A percentile compares a stretch with the other conserved stretches of the same genome.
phyloP scores from a whole-genome alignment of 2,797 vertebrate species.

The Paratrypauchen microcephalus region DNA sequence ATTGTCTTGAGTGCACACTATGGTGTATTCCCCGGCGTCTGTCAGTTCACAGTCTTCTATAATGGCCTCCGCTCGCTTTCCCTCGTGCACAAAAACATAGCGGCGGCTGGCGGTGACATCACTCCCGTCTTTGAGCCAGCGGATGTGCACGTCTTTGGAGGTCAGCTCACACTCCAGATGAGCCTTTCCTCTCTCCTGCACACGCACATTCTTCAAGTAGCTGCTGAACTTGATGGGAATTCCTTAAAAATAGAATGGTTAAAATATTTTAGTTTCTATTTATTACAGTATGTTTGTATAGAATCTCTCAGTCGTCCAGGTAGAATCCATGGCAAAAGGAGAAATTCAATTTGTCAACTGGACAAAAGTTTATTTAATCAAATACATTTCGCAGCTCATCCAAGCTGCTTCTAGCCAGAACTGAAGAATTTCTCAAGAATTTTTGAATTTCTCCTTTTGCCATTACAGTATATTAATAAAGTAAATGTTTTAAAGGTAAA shows the following conservation, averaged over 20 bases:
- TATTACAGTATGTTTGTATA: background rate
- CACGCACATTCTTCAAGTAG: constrained; percentile 62
- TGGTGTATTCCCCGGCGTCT: constrained; percentile 54
- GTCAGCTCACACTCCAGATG: constrained; percentile 71
- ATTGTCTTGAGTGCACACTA: constrained; percentile 59
- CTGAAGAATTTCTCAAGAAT: too few relatives aligned
- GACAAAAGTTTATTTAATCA: too few relatives aligned
- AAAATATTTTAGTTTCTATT: background rate
- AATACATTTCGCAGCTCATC: too few relatives aligned
- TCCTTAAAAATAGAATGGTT: constrained; percentile 37
- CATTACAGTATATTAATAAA: too few relatives aligned
- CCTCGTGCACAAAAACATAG: constrained; percentile 57
- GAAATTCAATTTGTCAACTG: too few relatives aligned
- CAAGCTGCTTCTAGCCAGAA: too few relatives aligned
- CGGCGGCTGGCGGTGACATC: constrained; percentile 51
- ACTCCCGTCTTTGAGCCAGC: constrained; percentile 65
- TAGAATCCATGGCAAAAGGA: too few relatives aligned
- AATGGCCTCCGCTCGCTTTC: constrained; percentile 67
- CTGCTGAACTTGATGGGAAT: constrained; percentile 70
- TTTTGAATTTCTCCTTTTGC: too few relatives aligned
- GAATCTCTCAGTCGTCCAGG: too few relatives aligned
- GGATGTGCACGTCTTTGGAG: constrained; percentile 64
- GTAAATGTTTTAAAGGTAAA: too few relatives aligned
- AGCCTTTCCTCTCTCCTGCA: constrained; percentile 64
- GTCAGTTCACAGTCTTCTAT: constrained; percentile 64